A percentile compares a stretch with the other conserved stretches of the same genome.
Conservation (phyloP, 1,140 invertebrate species). For the Reticulitermes speratus region DNA sequence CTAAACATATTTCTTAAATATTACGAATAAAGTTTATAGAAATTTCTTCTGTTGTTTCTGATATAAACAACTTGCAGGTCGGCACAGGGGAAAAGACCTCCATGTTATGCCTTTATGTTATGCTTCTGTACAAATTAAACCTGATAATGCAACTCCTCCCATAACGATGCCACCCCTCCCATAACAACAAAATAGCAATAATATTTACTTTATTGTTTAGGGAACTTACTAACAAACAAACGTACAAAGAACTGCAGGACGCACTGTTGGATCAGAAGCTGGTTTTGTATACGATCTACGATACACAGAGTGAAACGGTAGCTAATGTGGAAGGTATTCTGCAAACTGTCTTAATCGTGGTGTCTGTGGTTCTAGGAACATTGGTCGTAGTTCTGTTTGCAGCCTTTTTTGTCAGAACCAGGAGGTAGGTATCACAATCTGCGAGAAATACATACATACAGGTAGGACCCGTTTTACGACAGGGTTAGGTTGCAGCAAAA, state of each 20-base stretch:
- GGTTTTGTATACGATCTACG: background rate
- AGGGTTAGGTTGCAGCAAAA: no score
- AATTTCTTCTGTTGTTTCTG: no score
- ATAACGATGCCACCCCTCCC: no score
- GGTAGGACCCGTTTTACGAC: no score
- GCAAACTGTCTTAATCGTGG: slow-evolving; percentile 36
- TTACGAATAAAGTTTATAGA: no score
- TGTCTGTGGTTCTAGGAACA: slow-evolving; percentile 35
- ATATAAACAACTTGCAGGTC: no score
- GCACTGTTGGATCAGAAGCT: background rate
- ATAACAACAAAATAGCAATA: no score
- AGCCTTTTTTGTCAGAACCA: slow-evolving; percentile 36
- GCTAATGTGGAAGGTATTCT: slow-evolving; percentile 30
- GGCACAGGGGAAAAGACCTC: no score
- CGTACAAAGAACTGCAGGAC: background rate
- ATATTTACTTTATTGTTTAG: background rate
- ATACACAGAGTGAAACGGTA: background rate
- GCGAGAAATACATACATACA: background rate
- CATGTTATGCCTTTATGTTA: no score
- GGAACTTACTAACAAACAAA: background rate
- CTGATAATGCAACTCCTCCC: no score
- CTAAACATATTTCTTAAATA: no score
- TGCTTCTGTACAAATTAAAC: no score
- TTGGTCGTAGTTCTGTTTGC: slow-evolving; percentile 35
- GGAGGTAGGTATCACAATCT: slow-evolving; percentile 32